Evolutionary conservation across 2,797 vertebrate species (phyloP).

Genomic region (Valencia hispanica): DNA sequence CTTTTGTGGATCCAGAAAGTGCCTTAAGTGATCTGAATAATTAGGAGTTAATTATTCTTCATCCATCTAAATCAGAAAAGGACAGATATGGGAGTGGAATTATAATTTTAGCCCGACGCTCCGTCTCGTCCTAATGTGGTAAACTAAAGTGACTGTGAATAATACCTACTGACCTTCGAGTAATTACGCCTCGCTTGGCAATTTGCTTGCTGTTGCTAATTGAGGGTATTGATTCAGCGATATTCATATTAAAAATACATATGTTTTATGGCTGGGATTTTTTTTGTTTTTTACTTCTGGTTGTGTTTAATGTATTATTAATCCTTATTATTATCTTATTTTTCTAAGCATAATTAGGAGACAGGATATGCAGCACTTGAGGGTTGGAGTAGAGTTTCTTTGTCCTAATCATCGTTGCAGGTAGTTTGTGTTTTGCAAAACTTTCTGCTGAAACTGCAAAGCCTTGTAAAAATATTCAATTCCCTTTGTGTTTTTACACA

Average conservation of each 20-base stretch:
- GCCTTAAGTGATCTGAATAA: constrained; percentile 99
- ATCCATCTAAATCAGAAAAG: constrained; percentile 99
- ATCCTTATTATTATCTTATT: constrained; percentile 74
- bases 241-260: constrained; percentile 90
- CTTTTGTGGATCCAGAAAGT: constrained; percentile 95
- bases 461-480: not conserved
- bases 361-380: constrained; percentile 72
- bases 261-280: constrained; percentile 80
- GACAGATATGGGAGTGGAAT: constrained; percentile 99
- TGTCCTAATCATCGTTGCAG: constrained; percentile 65
- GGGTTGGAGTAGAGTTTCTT: constrained; percentile 67
- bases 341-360: constrained; percentile 78
- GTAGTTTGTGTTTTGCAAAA: constrained; percentile 58
- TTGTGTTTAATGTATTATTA: constrained; percentile 84
- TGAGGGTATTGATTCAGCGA: constrained; percentile 92
- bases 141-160: constrained; percentile 99
- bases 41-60: constrained; percentile 99
- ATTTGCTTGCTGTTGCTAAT: constrained; percentile 94
- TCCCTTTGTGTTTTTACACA: not conserved
- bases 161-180: constrained; percentile 99
- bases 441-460: constrained; percentile 56
- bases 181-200: constrained; percentile 94
- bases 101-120: constrained; percentile 98
- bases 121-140: constrained; percentile 97
- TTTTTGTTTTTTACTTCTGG: constrained; percentile 55